Evolutionary conservation across 2,797 vertebrate genomes (phyloP).

Genomic region (Taeniopygia guttata): DNA sequence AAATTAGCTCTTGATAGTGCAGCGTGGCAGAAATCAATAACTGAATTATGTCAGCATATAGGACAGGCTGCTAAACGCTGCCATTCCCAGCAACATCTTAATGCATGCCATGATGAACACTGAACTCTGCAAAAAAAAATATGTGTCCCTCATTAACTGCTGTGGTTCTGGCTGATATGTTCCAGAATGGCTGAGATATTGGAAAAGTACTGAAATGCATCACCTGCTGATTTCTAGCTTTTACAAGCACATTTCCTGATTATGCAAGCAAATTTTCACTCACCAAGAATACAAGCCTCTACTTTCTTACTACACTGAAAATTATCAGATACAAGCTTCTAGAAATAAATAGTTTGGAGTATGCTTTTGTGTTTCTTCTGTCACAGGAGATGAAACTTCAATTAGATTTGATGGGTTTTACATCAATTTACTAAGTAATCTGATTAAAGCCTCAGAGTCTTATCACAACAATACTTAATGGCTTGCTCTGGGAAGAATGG

Average conservation of each 20-base stretch:
- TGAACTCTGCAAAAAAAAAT: neutral
- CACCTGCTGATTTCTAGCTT: slow-evolving; percentile 17
- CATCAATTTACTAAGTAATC: neutral
- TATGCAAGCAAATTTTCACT: slow-evolving; percentile 13
- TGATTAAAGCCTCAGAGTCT: neutral
- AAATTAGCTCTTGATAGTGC: slow-evolving; percentile 28
- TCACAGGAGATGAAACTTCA: slow-evolving; percentile 7
- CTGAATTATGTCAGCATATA: slow-evolving; percentile 9
- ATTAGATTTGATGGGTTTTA: neutral
- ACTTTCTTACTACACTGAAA: slow-evolving; percentile 2
- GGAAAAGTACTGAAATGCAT: slow-evolving; percentile 26
- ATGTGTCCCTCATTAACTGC: neutral
- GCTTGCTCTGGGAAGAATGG: neutral
- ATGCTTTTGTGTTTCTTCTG: neutral
- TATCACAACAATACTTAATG: neutral
- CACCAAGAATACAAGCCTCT: neutral
- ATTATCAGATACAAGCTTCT: neutral
- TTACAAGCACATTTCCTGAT: slow-evolving; percentile 24
- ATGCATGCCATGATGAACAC: neutral
- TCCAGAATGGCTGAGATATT: slow-evolving; percentile 10
- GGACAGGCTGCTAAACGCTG: neutral
- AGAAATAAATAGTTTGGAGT: neutral
- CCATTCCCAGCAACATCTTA: neutral
- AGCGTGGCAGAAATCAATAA: slow-evolving; percentile 41
- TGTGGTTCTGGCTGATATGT: neutral